Percentiles rank a stretch among this genome's conserved stretches.
Evolutionary conservation across 2,888 invertebrate species (phyloP).

Genomic region (Podotricha telesiphe): DNA sequence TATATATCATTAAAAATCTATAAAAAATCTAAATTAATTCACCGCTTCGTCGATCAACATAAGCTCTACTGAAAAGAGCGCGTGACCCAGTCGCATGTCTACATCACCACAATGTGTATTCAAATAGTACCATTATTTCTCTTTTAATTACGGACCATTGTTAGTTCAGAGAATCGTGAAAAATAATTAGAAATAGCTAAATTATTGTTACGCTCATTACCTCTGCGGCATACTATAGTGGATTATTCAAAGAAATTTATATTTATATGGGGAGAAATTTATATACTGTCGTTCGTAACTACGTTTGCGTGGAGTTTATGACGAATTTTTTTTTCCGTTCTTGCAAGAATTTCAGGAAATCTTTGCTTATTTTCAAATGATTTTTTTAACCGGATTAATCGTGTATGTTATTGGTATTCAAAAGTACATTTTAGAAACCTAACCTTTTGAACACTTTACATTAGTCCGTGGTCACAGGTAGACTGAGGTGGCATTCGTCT

Average conservation of each 20-base stretch:
- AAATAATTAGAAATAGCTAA: conserved; percentile 16
- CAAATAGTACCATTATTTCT: conserved; percentile 42
- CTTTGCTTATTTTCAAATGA: too few relatives aligned
- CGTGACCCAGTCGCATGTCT: conserved; percentile 43
- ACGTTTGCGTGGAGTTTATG: too few relatives aligned
- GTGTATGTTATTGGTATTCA: too few relatives aligned
- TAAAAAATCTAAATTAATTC: not conserved
- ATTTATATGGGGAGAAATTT: too few relatives aligned
- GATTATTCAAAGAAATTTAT: too few relatives aligned
- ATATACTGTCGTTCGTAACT: too few relatives aligned
- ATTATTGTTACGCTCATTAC: conserved; percentile 31
- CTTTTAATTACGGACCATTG: conserved; percentile 45
- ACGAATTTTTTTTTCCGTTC: too few relatives aligned
- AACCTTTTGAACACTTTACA: too few relatives aligned
- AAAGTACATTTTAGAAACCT: too few relatives aligned
- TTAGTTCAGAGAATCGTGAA: conserved; percentile 37
- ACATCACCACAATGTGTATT: conserved; percentile 38
- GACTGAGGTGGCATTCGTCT: too few relatives aligned
- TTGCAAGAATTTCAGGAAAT: not conserved
- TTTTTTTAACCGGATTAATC: too few relatives aligned
- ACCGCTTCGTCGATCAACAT: not conserved
- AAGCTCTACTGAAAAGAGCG: conserved; percentile 19
- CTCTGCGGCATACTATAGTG: conserved; percentile 29
- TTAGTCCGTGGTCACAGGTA: too few relatives aligned
- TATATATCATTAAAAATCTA: not conserved